Base-by-base conservation (phyloP, 1,140 invertebrate genomes). In the Eurosta solidaginis region DNA sequence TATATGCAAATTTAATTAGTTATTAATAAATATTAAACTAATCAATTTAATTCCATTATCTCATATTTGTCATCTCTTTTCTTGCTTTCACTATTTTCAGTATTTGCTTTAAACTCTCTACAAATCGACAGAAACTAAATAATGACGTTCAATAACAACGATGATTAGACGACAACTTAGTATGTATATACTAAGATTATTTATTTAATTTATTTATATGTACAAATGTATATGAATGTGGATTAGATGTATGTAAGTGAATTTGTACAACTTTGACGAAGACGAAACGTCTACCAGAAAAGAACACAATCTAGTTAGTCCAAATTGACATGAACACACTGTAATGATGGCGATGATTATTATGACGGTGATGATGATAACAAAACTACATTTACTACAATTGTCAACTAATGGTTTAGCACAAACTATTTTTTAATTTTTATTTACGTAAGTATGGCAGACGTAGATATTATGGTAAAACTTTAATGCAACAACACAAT, bases 401-500 rank as follows among this genome's bases (percentile, higher is more conserved):
- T 36, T 33, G 17, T 29, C 59, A 68, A 36, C n/a, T n/a, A 68
- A 36, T 14, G 33, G 33, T 68, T 68, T 68, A 36, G 59, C 59
- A 68, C 59, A 68, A 68, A 40, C n/a, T 68, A 40, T n/a, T 33
- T 4, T 7, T 42, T 40, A 12, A 9, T 68, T n/a, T 29, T 36
- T 40, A 63, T 27, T n/a, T 17, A 63, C n/a, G 59, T 68, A 68
- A 36, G 33, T 68, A 68, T 68, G 59, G 40, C 33, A 68, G 59
- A 68, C 59, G 59, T 68, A 33, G 33, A 68, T 29, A 40, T 68
- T 68, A 68, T 68, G 33, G 59, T 40, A 40, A 68, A 68, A 68
- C 59, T 22, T 68, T 29, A 68, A 68, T 33, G 59, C 59, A 75
- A 75, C 40, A 75, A 75, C 40, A 75, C 45, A 75, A 75, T 47